Evolutionary conservation across 2,797 vertebrate genomes (phyloP).

Genomic region (Hypotaenidia philippensis): DNA sequence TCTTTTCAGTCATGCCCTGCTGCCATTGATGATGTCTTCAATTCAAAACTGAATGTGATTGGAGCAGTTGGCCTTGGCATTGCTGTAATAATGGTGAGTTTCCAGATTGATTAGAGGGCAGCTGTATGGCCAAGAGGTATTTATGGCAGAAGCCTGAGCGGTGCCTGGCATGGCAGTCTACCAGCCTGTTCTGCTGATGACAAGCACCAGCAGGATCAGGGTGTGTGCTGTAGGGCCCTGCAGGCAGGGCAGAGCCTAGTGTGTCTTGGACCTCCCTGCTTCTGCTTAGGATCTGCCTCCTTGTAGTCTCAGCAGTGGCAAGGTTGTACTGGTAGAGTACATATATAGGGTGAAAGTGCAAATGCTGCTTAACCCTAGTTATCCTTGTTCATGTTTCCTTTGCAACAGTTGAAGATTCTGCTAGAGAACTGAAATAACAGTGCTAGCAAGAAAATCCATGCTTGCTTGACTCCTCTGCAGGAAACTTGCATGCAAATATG

Average conservation of each 20-base stretch:
- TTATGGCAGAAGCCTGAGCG: not conserved
- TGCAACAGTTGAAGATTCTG: not conserved
- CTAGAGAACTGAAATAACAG: not conserved
- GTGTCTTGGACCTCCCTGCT: not conserved
- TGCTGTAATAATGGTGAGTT: conserved; percentile 92
- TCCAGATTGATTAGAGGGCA: not conserved
- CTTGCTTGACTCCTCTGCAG: not conserved
- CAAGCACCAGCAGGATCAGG: not conserved
- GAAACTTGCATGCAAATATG: not conserved
- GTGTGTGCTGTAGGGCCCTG: not conserved
- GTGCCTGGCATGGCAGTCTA: not conserved
- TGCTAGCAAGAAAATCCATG: not conserved
- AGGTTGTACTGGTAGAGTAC: not conserved
- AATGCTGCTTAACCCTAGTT: not conserved
- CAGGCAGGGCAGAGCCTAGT: not conserved
- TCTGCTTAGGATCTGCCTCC: not conserved
- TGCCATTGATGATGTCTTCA: conserved; percentile 90
- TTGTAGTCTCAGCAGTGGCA: not conserved
- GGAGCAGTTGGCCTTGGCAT: conserved; percentile 91
- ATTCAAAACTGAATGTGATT: conserved; percentile 92
- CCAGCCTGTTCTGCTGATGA: not conserved
- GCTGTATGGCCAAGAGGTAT: not conserved
- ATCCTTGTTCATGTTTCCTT: not conserved
- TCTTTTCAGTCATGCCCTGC: conserved; percentile 85
- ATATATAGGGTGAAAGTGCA: not conserved